These are phyloP conservation scores for Drosophila lini DNA, from an alignment of 1,140 invertebrate genomes.

Conservation along the genomic window DNA sequence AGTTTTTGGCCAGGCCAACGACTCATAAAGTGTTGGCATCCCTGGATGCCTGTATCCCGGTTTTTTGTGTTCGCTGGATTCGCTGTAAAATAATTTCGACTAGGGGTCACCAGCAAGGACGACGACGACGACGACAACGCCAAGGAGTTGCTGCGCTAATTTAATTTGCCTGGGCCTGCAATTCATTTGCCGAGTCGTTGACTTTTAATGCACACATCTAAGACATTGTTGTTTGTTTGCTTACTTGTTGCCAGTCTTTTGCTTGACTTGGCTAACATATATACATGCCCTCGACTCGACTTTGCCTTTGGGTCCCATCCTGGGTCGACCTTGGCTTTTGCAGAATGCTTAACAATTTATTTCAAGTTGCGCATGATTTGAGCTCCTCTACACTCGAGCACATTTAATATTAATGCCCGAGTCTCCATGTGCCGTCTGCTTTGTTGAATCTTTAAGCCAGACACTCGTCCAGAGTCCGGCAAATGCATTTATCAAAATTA, in stretches of 20 bases:
- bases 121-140: constrained; percentile 1
- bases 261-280: constrained; percentile 54
- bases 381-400: constrained; percentile 18
- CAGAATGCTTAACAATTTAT: constrained; percentile 55
- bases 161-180: constrained; percentile 75
- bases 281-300: constrained; percentile 15
- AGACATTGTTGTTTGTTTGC: constrained; percentile 59
- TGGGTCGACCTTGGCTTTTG: constrained; percentile 37
- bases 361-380: constrained; percentile 48
- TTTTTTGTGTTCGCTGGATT: constrained; percentile 18
- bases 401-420: constrained; percentile 37
- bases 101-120: constrained; percentile 40
- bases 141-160: constrained; percentile 58
- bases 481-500: constrained; percentile 36
- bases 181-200: constrained; percentile 79
- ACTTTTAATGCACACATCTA: constrained; percentile 75
- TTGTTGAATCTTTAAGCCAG: background rate
- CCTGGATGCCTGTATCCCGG: background rate
- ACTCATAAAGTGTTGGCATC: constrained; percentile 35
- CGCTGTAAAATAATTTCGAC: constrained; percentile 16
- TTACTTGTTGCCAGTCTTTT: constrained; percentile 68
- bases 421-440: background rate
- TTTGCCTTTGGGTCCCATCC: constrained; percentile 18
- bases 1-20: constrained; percentile 7
- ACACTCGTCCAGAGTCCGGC: background rate